Base-by-base conservation (phyloP, 2,797 vertebrate species). In the Thunnus albacares region DNA sequence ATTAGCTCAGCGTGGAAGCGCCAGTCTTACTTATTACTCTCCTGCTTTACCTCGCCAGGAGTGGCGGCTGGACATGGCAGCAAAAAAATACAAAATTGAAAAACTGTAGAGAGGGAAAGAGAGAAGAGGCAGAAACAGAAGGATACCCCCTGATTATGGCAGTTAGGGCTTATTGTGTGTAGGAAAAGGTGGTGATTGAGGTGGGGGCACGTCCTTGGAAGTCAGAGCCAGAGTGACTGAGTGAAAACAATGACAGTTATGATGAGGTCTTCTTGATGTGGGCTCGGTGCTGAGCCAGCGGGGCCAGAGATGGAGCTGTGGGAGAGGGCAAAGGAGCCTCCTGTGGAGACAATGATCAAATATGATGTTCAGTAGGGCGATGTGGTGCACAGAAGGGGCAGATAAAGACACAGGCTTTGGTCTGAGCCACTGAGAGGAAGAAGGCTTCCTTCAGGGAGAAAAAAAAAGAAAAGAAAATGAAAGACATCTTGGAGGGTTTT, bases 241-340 rank as follows among this genome's bases (percentile, higher is more conserved):
- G 78, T 35, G 81, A 89, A 89, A 93, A 93, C 91, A 91, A 86
- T 87, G 84, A 88, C 71, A 49, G 82, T 77, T 86, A 85, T 91
- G 89, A 94, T 90, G 86, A 90, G 81, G 73, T 71, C 61, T 56
- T 61, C 83, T 79, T 84, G 80, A 90, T 86, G 83, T 87, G 81
- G 83, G 65, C 77, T 71, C 53, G 74, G 38, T 74, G 76, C 85
- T 90, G 79, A 90, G 83, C 74, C 76, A 76, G 81, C 41, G 18
- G 76, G 81, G 79, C 78, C 28, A 4, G 56, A 82, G 86, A 85
- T 56, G 58, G 87, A 88, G 79, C 84, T 59, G 82, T 63, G 69
- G 61, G 85, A 83, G 84, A 83, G 71, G 67, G 83, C 51, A 47
- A 63, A 77, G 83, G 61, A 74, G 74, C 65, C 85, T 75, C 86